These are phyloP conservation scores for Myzus persicae DNA, from an alignment of 1,140 invertebrate genomes.

Conservation along the genomic window DNA sequence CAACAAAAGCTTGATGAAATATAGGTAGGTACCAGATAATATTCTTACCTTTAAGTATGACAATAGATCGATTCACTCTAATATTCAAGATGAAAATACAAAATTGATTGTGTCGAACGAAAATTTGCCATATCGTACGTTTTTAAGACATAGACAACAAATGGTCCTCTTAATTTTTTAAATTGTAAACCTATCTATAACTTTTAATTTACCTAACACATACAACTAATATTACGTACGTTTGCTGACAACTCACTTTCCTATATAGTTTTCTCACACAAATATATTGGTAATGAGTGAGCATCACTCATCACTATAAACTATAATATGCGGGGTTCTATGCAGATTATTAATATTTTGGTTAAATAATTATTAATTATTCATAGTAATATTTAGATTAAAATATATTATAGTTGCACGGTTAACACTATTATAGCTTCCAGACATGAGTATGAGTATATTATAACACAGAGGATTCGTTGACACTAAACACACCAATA, in stretches of 20 bases:
- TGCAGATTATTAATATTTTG: not conserved
- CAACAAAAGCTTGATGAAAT: not conserved
- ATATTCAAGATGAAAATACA: not conserved
- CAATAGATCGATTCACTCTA: not conserved
- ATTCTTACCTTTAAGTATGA: not conserved
- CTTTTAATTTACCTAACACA: not conserved
- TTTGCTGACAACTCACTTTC: not conserved
- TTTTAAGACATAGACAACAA: not conserved
- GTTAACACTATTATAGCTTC: not conserved
- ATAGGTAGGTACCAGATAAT: not conserved
- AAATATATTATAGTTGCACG: not conserved
- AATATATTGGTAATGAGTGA: not conserved
- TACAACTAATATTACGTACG: not conserved
- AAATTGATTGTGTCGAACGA: not conserved
- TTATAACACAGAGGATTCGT: not conserved
- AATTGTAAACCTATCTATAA: not conserved
- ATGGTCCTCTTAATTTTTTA: not conserved
- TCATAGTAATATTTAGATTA: not conserved
- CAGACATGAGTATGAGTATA: not conserved
- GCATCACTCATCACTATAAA: not conserved
- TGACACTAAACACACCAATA: not conserved
- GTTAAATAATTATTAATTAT: not conserved
- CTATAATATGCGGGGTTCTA: not conserved
- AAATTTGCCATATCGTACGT: not conserved
- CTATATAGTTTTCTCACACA: not conserved